A percentile compares a stretch with the other conserved stretches of the same genome.
These are phyloP conservation scores for Lates calcarifer DNA, from an alignment of 2,113 vertebrate genomes.

Conservation along the genomic window DNA sequence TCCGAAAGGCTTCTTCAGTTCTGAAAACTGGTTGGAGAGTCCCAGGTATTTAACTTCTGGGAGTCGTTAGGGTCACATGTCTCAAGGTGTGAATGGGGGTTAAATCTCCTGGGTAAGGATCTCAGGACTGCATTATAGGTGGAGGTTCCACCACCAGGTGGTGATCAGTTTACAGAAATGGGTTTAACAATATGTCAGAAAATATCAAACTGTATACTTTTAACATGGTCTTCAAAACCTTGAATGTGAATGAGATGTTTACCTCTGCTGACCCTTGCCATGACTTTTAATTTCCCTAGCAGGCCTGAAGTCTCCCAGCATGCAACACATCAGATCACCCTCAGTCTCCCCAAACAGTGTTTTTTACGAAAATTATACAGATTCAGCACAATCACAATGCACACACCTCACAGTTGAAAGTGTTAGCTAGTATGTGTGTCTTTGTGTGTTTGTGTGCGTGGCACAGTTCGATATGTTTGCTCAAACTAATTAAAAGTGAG, in stretches of 20 bases:
- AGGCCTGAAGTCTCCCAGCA: constrained; percentile 24
- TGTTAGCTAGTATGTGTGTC: constrained; percentile 5
- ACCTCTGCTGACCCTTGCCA: not conserved
- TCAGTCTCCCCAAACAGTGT: constrained; percentile 4
- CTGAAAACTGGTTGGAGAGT: too few species aligned
- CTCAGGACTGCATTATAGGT: too few species aligned
- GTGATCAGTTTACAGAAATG: too few species aligned
- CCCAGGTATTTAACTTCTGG: too few species aligned
- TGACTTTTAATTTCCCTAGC: not conserved
- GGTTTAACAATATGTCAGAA: too few species aligned
- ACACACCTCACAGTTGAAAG: constrained; percentile 9
- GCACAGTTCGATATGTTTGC: constrained; percentile 88
- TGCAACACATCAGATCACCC: constrained; percentile 33
- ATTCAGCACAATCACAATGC: constrained; percentile 51
- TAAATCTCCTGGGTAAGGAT: too few species aligned
- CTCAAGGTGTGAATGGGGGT: too few species aligned
- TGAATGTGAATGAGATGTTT: not conserved
- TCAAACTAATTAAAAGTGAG: constrained; percentile 92
- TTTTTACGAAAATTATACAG: constrained; percentile 55
- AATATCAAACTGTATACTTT: not conserved
- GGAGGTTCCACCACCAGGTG: too few species aligned
- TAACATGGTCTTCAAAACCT: not conserved
- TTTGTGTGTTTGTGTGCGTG: constrained; percentile 23
- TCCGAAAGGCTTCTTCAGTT: too few species aligned
- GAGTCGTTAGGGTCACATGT: too few species aligned